Evolutionary conservation across 2,113 vertebrate genomes (phyloP).

Genomic region (Tyto alba): DNA sequence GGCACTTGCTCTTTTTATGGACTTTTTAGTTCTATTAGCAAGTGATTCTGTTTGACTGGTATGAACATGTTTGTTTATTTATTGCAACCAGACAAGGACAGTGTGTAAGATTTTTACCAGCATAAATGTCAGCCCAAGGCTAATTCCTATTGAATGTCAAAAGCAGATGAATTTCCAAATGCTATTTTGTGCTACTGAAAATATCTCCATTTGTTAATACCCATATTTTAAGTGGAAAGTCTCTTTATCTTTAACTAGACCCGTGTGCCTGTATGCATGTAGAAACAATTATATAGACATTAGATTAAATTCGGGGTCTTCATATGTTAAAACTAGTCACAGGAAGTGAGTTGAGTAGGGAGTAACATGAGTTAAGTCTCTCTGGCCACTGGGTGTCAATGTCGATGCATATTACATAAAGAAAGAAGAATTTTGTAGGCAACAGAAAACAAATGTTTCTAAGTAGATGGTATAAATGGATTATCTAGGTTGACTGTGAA

Average conservation of each 20-base stretch:
- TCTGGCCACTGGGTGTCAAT: slow-evolving; percentile 16
- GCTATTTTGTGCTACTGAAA: not conserved
- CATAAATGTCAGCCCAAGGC: not conserved
- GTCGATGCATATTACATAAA: not conserved
- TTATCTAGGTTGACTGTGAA: not conserved
- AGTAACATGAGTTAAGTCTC: not conserved
- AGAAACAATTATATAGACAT: not conserved
- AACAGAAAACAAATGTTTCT: not conserved
- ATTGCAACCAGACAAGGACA: not conserved
- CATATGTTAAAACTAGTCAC: not conserved
- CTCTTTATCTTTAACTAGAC: not conserved
- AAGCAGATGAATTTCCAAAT: not conserved
- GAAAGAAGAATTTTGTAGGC: slow-evolving; percentile 19
- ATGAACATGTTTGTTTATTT: not conserved
- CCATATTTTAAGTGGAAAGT: not conserved
- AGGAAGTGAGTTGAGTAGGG: not conserved
- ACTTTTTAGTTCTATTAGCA: not conserved
- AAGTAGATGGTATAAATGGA: not conserved
- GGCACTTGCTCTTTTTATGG: not conserved
- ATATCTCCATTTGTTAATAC: not conserved
- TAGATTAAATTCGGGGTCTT: not conserved
- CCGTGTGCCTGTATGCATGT: not conserved
- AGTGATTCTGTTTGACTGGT: not conserved
- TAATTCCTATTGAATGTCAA: not conserved
- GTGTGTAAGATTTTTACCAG: not conserved